phyloP scores from a whole-genome alignment of 2,113 vertebrate genomes.

The Brachyhypopomus gauderio region DNA sequence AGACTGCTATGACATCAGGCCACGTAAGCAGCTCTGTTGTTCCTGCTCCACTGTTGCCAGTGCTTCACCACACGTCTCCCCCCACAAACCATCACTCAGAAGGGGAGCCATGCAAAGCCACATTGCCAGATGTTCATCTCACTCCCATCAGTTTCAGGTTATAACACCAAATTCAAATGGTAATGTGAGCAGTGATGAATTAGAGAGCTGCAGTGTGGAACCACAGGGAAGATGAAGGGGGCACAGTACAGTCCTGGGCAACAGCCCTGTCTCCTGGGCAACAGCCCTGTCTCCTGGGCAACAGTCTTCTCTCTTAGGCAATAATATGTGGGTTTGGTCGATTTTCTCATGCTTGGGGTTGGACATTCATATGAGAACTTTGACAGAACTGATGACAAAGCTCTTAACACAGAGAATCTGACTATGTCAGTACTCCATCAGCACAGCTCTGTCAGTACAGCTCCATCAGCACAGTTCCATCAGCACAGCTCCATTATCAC shows the following conservation, averaged over 20 bases:
- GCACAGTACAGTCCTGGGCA: constrained; percentile 5
- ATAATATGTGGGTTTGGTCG: background rate
- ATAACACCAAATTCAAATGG: too few relatives aligned
- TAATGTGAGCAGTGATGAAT: too few relatives aligned
- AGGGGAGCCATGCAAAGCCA: background rate
- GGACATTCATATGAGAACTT: constrained; percentile 8
- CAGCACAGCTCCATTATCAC: too few relatives aligned
- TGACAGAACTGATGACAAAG: constrained; percentile 7
- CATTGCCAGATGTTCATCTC: too few relatives aligned
- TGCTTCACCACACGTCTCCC: background rate
- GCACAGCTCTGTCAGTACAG: too few relatives aligned
- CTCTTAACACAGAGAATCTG: constrained; percentile 13
- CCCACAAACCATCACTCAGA: background rate
- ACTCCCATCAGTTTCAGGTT: too few relatives aligned
- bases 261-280: too few relatives aligned
- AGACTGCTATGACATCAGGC: background rate
- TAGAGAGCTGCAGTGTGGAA: background rate
- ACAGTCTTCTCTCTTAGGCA: constrained; percentile 9
- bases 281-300: too few relatives aligned
- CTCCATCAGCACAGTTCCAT: too few relatives aligned
- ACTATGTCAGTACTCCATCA: background rate
- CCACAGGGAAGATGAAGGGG: background rate
- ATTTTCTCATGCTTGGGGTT: constrained; percentile 17
- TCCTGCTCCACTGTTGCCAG: background rate
- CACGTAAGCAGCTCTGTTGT: background rate